Base-by-base conservation (phyloP, 2,888 invertebrate species). In the Clepsis dumicolana region DNA sequence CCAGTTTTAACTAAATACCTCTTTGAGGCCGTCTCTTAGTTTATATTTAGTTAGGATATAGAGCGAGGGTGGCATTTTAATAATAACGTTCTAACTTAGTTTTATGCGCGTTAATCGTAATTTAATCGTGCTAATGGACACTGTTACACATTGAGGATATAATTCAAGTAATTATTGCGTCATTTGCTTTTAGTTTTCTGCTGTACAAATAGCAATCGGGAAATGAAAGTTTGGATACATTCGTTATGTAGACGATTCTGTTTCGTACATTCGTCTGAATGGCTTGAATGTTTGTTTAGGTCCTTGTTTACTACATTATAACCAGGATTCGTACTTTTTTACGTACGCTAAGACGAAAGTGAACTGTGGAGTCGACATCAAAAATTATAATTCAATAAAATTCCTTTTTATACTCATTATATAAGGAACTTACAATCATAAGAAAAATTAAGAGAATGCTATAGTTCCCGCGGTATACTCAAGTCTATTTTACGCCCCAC, bases 1-100 rank as follows among this genome's bases (percentile, higher is more conserved):
- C 41, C 57, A 57, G 64, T 64, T 56, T 64, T 56, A 56, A 64
- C 56, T 64, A 57, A n/a, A 64, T 50, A n/a, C 64, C 57, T 7
- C 64, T 64, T 57, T 27, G 48, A 64, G 50, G 44, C 57, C 48
- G 48, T 41, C 14, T 24, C 24, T 4, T 1, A n/a, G 57, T 21
- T 59, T 59, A 41, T 59, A 41, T 57, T 59, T 59, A 41, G 41
- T 41, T 38, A 10, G 24, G 18, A 24, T 56, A 38, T 25, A 16
- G 35, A 54, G 25, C 25, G 38, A 3, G 5, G 16, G 57, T 41
- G 25, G 16, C 41, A 21, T 44, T 38, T 56, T 56, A 54, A 54
- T 59, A 16, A 41, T 16, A 59, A 57, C 32, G 21, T 35, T 18
- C 54, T 48, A 48, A 21, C 48, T 48, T 21, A 21, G 21, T 48